Evolutionary conservation across 2,113 vertebrate species (phyloP).

Genomic region (Egretta garzetta): DNA sequence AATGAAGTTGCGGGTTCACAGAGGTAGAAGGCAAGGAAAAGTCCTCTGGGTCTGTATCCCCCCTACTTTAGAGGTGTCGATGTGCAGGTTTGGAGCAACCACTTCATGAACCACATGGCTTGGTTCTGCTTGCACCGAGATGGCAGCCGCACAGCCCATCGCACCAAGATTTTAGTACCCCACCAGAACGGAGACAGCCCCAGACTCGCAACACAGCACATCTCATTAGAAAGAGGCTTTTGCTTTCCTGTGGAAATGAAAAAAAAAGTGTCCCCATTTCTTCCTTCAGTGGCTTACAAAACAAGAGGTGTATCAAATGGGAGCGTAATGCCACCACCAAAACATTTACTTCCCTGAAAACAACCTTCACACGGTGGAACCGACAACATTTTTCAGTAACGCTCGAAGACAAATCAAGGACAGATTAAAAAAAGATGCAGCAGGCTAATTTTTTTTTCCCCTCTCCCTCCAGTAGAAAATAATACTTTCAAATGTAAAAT

Average conservation of each 20-base stretch:
- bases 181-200: background rate
- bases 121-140: too few species aligned
- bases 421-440: background rate
- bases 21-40: background rate
- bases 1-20: background rate
- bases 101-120: accelerated
- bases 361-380: background rate
- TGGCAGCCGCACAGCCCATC: background rate
- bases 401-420: constrained; percentile 61
- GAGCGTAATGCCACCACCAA: background rate
- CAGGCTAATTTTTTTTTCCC: background rate
- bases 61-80: background rate
- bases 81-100: background rate
- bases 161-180: background rate
- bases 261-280: background rate
- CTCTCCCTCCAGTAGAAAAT: background rate
- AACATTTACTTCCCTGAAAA: constrained; percentile 42
- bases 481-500: constrained; percentile 43
- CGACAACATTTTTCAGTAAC: constrained; percentile 13
- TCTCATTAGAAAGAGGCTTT: background rate
- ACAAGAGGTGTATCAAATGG: constrained; percentile 16
- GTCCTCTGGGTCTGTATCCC: background rate
- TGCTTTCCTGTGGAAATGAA: background rate
- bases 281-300: background rate
- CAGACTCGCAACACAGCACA: background rate